Conservation (phyloP, 2,797 vertebrate genomes). For the Xiphorhynchus erythropygius region DNA sequence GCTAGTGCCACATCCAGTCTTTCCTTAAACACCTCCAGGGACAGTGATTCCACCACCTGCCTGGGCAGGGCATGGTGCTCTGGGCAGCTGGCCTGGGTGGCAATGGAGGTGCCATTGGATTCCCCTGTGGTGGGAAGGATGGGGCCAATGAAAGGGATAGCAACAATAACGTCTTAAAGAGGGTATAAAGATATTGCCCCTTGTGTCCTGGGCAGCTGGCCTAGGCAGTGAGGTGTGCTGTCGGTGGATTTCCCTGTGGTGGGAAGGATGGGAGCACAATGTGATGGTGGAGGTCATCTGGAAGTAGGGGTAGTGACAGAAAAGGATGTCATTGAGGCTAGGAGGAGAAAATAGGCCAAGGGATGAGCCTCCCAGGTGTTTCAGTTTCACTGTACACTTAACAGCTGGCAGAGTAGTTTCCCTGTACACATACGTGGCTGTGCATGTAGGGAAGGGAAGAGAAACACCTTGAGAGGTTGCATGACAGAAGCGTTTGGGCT, state of each 20-base stretch:
- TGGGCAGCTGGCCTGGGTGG: not conserved
- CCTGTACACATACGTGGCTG: accelerated
- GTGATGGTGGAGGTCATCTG: not conserved
- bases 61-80: not conserved
- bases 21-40: too few species aligned
- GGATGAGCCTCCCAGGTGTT: not conserved
- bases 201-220: not conserved
- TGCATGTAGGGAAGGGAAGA: accelerated
- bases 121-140: not conserved
- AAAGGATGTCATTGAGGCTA: not conserved
- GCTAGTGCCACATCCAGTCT: not conserved
- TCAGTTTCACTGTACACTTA: not conserved
- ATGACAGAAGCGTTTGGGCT: accelerated
- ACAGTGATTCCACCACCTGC: not conserved
- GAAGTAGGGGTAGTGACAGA: not conserved
- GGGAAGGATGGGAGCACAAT: too few species aligned
- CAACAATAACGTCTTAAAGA: too few species aligned
- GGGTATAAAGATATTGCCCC: not conserved
- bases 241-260: not conserved
- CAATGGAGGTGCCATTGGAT: too few species aligned
- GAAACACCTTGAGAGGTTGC: not conserved
- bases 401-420: not conserved
- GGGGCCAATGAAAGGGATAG: not conserved
- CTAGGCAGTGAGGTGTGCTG: not conserved
- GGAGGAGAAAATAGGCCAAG: not conserved